Base-by-base conservation (phyloP, 2,797 vertebrate species). In the Nannoperca australis region DNA sequence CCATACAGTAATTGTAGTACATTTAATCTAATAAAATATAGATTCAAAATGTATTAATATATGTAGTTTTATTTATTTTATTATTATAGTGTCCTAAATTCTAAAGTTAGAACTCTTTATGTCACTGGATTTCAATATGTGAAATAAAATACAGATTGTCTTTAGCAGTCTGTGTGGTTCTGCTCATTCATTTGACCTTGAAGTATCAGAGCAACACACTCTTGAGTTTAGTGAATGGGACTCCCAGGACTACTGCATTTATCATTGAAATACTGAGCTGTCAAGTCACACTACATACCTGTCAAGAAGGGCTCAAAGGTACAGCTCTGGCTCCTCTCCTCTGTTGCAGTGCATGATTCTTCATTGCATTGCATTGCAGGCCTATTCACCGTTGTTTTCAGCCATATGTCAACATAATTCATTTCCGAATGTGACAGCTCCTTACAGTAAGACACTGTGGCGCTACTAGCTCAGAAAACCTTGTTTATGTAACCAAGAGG, bases 191-290 rank as follows among this genome's bases (percentile, higher is more conserved):
- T 91, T 95, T 95, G 95, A 95, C 95, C 95, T 95, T 95, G 95
- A 94, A 93, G 92, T 90, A 89, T 77, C 54, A 82, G 89, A 92
- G 89, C 92, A 85, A 90, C 91, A 90, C 94, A 93, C 91, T 91
- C 92, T 86, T 76, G 93, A 95, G 94, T 95, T 95, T 92, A 91
- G 94, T 92, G 93, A 94, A 94, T 89, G 89, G 91, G 91, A 95
- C 94, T 95, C 94, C 93, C 94, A 91, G 90, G 92, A 94, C 95
- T 89, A 94, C 94, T 94, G 91, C 95, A 96, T 96, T 96, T 95
- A 96, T 96, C 95, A 96, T 93, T 90, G 94, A 94, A 95, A 95
- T 94, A 95, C 94, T 94, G 94, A 95, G 95, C 95, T 96, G 95
- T 96, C 95, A 95, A 94, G 94, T 95, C 93, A 83, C 95, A 94